Evolutionary conservation across 2,113 vertebrate species (phyloP), one percentile per base, ranked within the genome.

Genomic region (Heptranchias perlo): DNA sequence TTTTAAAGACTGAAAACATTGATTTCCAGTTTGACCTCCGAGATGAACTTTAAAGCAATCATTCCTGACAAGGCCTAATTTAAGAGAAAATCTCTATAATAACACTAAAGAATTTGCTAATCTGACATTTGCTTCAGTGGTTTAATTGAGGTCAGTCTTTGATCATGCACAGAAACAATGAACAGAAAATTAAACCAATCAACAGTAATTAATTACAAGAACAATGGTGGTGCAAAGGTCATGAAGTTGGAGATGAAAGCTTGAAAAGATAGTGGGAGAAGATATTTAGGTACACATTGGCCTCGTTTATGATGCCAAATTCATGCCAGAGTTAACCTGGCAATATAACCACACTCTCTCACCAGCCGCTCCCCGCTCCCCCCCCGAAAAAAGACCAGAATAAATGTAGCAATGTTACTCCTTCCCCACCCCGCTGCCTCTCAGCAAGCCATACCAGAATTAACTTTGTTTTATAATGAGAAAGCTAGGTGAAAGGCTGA

Each of bases 71-170:
- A 97, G 97, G 93, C 96, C 98, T 97, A 97, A 97, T 96, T 96
- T 96, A 97, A 62, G 28, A 69, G 97, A 97, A 98, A 98, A 98
- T 98, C 97, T 98, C 97, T 96, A 97, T 97, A 98, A 98, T 98
- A 98, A 97, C 97, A 94, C 96, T 96, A 96, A 98, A 98, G 98
- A 99, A 99, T 98, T 97, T 97, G 97, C 97, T 98, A 98, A 98
- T 98, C 98, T 97, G 97, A 98, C 97, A 97, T 98, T 97, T 98
- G 96, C 95, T 97, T 97, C 97, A 97, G 96, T 96, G 97, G 98
- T 98, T 98, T 98, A 98, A 98, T 98, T 97, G 97, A 97, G 96
- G 97, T 96, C 96, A 95, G 96, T 96, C 98, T 99, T 98, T 99
- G 98, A 99, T 99, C 98, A 97, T 96, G 96, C 84, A 96, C 96